phyloP scores from a whole-genome alignment of 2,113 vertebrate genomes.

The Dendrocopos noguchii region DNA sequence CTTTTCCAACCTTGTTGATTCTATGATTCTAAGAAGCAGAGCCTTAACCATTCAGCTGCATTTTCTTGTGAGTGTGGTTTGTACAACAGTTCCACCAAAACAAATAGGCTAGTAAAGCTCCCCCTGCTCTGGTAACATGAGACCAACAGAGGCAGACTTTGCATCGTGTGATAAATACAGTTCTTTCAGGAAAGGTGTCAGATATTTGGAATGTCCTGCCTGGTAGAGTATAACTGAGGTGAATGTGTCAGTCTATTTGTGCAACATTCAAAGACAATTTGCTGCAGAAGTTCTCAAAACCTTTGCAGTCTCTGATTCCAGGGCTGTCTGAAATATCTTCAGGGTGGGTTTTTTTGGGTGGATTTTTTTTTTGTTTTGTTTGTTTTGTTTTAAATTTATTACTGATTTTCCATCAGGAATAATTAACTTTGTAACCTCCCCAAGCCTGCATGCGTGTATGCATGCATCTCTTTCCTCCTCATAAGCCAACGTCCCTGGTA shows the following conservation, averaged over 20 bases:
- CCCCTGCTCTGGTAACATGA: neutral
- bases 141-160: neutral
- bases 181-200: neutral
- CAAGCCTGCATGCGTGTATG: neutral
- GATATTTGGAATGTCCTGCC: neutral
- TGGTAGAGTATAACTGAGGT: neutral
- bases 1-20: too few species aligned
- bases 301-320: neutral
- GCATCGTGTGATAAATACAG: neutral
- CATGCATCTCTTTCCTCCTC: neutral
- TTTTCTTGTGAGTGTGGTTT: neutral
- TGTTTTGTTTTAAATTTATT: neutral
- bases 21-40: neutral
- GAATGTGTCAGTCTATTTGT: neutral
- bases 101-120: neutral
- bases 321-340: neutral
- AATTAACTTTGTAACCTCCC: conserved; percentile 59
- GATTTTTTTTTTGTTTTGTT: neutral
- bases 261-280: neutral
- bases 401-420: conserved; percentile 37
- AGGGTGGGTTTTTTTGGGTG: neutral
- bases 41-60: neutral
- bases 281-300: neutral
- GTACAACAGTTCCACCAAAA: neutral
- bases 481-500: conserved; percentile 44